phyloP scores from a whole-genome alignment of 2,888 invertebrate species.

The Smittia aterrima region DNA sequence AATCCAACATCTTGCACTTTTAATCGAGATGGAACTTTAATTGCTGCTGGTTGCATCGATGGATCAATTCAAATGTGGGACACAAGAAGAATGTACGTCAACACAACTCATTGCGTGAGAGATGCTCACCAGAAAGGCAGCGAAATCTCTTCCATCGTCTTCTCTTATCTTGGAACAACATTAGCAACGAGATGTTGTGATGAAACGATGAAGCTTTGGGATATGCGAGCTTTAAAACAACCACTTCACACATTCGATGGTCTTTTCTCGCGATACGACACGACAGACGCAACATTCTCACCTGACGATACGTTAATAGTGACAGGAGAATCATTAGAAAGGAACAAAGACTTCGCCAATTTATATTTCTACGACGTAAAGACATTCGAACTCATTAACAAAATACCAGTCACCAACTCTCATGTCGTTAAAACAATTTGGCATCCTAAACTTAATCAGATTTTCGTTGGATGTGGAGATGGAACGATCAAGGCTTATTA shows the following conservation, averaged over 20 bases:
- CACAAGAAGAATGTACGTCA: constrained; percentile 84
- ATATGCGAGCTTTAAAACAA: constrained; percentile 77
- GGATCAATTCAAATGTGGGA: constrained; percentile 99
- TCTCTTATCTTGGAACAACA: constrained; percentile 80
- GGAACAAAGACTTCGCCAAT: constrained; percentile 63
- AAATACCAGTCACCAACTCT: constrained; percentile 73
- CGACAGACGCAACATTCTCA: constrained; percentile 81
- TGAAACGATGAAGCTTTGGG: constrained; percentile 94
- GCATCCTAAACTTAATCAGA: constrained; percentile 98
- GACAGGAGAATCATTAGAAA: constrained; percentile 80
- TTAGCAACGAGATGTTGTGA: constrained; percentile 85
- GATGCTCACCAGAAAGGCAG: constrained; percentile 76
- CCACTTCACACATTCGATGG: constrained; percentile 67
- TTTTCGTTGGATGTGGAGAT: constrained; percentile 89
- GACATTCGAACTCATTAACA: constrained; percentile 70
- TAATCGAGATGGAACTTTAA: constrained; percentile 79
- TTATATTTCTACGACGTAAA: constrained; percentile 77
- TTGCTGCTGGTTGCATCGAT: constrained; percentile 90
- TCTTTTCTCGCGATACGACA: constrained; percentile 81
- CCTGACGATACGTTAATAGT: constrained; percentile 88
- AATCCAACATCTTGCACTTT: constrained; percentile 81
- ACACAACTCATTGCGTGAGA: constrained; percentile 73
- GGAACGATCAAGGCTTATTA: constrained; percentile 89
- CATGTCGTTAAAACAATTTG: constrained; percentile 87
- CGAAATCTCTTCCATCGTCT: constrained; percentile 81